Evolutionary conservation across 2,797 vertebrate genomes (phyloP).

Genomic region (Petrocephalus sullivani): DNA sequence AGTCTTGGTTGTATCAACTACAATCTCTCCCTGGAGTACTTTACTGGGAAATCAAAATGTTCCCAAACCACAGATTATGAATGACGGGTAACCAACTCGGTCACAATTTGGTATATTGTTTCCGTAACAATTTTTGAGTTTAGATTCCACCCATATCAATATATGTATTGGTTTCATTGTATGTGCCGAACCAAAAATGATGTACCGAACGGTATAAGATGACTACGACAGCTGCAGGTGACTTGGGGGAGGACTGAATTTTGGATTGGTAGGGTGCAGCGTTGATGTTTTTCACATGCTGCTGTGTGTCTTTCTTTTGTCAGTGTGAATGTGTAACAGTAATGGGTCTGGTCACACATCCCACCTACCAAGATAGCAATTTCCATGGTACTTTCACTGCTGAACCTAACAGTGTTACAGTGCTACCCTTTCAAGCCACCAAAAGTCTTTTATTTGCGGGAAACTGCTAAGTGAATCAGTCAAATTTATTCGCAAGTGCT

Average conservation of each 20-base stretch:
- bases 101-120: neutral
- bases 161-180: neutral
- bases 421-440: neutral
- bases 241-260: neutral
- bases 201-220: neutral
- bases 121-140: neutral
- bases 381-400: neutral
- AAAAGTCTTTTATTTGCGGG: neutral
- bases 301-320: neutral
- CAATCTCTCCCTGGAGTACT: neutral
- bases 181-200: neutral
- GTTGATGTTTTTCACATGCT: neutral
- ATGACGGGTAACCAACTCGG: neutral
- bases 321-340: neutral
- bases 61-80: neutral
- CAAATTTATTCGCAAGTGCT: neutral
- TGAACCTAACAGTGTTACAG: neutral
- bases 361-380: neutral
- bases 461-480: neutral
- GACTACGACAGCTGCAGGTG: neutral
- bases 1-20: neutral
- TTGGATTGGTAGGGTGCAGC: neutral
- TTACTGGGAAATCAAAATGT: neutral
- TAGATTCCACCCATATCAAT: neutral
- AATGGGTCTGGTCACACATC: neutral